These are phyloP conservation scores for Siderastrea radians DNA, from an alignment of 92 coral and sea anemone genomes.

Conservation along the genomic window DNA sequence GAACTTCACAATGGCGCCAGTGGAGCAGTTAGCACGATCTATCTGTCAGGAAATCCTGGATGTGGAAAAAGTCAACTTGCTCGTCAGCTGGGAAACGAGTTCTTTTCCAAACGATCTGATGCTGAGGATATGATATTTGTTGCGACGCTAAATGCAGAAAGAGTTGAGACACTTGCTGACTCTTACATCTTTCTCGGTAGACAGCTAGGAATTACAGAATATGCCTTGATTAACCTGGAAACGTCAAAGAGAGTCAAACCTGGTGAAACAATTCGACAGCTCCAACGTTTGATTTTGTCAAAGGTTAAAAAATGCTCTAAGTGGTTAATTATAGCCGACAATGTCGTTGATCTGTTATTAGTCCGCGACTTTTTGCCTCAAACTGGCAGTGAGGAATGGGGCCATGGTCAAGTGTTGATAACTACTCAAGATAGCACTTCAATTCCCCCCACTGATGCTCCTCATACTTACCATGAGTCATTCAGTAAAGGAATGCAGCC, in stretches of 20 bases:
- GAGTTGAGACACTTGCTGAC: constrained; percentile 17
- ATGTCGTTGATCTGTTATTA: constrained; percentile 9
- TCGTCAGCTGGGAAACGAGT: constrained; percentile 49
- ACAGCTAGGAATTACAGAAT: constrained; percentile 13
- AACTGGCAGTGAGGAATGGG: not conserved
- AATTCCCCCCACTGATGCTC: too few relatives aligned
- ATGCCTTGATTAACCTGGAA: not conserved
- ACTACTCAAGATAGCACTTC: too few relatives aligned
- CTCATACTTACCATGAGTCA: too few relatives aligned
- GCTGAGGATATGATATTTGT: constrained; percentile 8
- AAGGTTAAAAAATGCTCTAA: not conserved
- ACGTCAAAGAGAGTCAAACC: not conserved
- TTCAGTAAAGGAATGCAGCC: too few relatives aligned
- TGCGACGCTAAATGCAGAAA: constrained; percentile 42
- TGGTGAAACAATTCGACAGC: not conserved
- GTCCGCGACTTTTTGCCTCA: constrained; percentile 36
- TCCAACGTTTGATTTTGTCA: not conserved
- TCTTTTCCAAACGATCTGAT: not conserved
- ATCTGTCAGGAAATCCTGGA: constrained; percentile 62
- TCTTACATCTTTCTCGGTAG: constrained; percentile 20
- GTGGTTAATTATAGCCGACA: constrained; percentile 58
- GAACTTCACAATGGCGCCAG: constrained; percentile 4
- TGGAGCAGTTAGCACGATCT: constrained; percentile 29
- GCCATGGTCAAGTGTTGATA: too few relatives aligned
- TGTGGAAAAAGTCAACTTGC: constrained; percentile 61